Conservation (phyloP, 2,797 vertebrate species). For the Prionace glauca region DNA sequence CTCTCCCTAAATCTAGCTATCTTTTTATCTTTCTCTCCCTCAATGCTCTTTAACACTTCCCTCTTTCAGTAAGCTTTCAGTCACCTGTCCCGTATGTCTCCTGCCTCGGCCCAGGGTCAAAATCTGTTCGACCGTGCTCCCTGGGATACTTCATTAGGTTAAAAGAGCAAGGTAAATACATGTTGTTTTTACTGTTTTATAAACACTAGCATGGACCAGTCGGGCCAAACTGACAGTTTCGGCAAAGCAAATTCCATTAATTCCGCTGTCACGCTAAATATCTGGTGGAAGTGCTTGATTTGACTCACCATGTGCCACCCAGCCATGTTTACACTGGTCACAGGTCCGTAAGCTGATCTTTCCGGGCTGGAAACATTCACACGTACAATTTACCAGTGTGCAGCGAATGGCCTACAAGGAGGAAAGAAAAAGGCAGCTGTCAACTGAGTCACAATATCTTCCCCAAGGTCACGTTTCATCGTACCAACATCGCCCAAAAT, state of each 20-base stretch:
- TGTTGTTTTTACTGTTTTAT: not conserved
- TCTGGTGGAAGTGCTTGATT: not conserved
- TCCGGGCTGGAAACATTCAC: constrained; percentile 97
- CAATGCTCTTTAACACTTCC: not conserved
- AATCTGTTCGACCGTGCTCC: not conserved
- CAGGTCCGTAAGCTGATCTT: constrained; percentile 98
- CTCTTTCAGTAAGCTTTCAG: not conserved
- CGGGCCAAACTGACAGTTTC: not conserved
- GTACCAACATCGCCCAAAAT: not conserved
- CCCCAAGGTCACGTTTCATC: not conserved
- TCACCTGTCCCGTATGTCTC: not conserved
- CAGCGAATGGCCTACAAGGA: constrained; percentile 87
- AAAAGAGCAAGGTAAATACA: not conserved
- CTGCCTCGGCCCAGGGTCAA: not conserved
- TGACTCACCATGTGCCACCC: constrained; percentile 91
- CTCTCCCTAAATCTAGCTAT: not conserved
- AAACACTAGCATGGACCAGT: not conserved
- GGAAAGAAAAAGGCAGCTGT: constrained; percentile 44
- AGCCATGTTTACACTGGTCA: constrained; percentile 98
- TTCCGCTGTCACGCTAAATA: not conserved
- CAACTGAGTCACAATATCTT: not conserved
- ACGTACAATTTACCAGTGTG: constrained; percentile 98
- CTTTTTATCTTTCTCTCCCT: not conserved
- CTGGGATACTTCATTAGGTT: not conserved
- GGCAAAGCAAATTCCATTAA: not conserved